Conservation (phyloP, 2,113 vertebrate genomes). For the Sylvilagus bachmani region DNA sequence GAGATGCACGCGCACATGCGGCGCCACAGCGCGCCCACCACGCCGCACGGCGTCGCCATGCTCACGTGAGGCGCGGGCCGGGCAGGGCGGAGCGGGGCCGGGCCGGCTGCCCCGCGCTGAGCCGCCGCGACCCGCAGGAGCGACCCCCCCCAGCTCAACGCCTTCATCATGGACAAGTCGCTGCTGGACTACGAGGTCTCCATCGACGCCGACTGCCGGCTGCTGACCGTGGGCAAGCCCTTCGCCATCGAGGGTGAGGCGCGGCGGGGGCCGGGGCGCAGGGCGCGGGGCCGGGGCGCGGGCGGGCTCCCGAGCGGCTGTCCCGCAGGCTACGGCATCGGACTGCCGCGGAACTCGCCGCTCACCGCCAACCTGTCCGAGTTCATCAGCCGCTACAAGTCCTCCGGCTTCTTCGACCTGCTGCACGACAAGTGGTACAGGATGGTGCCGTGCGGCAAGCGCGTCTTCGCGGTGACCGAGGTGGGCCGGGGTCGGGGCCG, state of each 20-base stretch:
- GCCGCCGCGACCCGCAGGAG: slow-evolving; percentile 86
- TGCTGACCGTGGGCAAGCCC: slow-evolving; percentile 94
- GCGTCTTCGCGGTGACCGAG: slow-evolving; percentile 94
- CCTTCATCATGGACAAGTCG: slow-evolving; percentile 96
- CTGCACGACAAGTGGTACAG: slow-evolving; percentile 98
- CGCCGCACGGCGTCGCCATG: slow-evolving; percentile 92
- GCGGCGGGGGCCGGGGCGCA: not conserved
- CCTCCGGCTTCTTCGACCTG: slow-evolving; percentile 94
- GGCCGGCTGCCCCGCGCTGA: accelerated
- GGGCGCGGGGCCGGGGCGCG: not conserved
- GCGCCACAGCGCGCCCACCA: slow-evolving; percentile 93
- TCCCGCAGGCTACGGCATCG: slow-evolving; percentile 93
- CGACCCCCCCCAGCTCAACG: slow-evolving; percentile 92
- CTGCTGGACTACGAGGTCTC: slow-evolving; percentile 95
- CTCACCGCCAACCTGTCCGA: slow-evolving; percentile 94
- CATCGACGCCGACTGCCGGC: slow-evolving; percentile 93
- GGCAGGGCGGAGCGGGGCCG: accelerated
- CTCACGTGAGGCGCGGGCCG: slow-evolving; percentile 90
- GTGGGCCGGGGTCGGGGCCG: slow-evolving; percentile 76
- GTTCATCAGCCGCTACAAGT: slow-evolving; percentile 97
- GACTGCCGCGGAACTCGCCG: slow-evolving; percentile 94
- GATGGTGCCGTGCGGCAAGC: slow-evolving; percentile 96
- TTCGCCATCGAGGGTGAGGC: slow-evolving; percentile 93
- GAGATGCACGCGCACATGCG: slow-evolving; percentile 95
- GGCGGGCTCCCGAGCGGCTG: accelerated